Conservation (phyloP, 2,113 vertebrate genomes). For the Pedionomus torquatus region DNA sequence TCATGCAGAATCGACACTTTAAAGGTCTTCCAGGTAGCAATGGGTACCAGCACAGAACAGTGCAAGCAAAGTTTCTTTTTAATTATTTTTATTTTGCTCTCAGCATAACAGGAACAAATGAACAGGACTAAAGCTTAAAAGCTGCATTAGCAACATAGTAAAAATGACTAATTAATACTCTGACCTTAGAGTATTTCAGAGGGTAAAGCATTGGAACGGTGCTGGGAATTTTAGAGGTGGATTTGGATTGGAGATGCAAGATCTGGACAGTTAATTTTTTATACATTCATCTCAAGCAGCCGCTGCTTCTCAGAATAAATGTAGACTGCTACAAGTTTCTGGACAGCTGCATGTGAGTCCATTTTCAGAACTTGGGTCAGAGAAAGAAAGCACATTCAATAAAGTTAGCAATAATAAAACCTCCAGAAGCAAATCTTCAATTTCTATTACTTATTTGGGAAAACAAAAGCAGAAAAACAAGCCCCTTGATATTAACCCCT, state of each 20-base stretch:
- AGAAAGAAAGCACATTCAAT: not conserved
- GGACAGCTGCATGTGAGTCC: not conserved
- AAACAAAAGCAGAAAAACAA: not conserved
- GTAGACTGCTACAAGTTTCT: not conserved
- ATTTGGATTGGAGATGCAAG: not conserved
- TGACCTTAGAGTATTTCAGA: not conserved
- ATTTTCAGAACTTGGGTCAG: not conserved
- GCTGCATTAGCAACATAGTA: not conserved
- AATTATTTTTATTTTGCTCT: conserved; percentile 39
- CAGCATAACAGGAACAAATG: not conserved
- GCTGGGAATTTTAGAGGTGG: not conserved
- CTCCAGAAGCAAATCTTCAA: not conserved
- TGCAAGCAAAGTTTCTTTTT: conserved; percentile 4
- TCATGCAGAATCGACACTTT: conserved; percentile 77
- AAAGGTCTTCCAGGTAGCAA: conserved; percentile 65
- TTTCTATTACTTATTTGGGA: not conserved
- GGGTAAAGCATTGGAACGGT: not conserved
- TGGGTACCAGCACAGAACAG: conserved; percentile 14
- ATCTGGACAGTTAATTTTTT: not conserved
- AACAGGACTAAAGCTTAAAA: conserved; percentile 1
- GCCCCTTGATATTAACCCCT: not conserved
- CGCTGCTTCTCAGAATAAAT: not conserved
- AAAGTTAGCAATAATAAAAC: not conserved
- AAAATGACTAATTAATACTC: not conserved
- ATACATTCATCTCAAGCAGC: not conserved